phyloP scores from a whole-genome alignment of 2,888 invertebrate genomes.

The Lamellibrachia columna region DNA sequence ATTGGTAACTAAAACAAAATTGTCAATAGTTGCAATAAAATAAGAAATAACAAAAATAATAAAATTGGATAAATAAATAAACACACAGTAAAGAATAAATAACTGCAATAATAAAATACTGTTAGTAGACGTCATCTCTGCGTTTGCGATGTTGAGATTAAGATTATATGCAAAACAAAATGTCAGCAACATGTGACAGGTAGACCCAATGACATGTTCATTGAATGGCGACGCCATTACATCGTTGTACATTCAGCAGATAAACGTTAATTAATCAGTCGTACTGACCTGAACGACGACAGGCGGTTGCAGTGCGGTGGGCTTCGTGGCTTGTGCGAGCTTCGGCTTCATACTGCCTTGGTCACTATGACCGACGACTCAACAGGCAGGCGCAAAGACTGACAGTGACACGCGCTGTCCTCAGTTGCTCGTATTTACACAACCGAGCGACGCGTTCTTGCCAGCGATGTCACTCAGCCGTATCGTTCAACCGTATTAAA shows the following conservation, averaged over 20 bases:
- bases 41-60: no score
- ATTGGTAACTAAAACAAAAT: no score
- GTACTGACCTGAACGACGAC: not conserved
- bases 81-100: no score
- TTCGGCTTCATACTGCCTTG: not conserved
- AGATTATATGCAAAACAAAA: no score
- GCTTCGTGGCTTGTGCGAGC: not conserved
- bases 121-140: no score
- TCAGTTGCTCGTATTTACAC: not conserved
- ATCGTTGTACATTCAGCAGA: not conserved
- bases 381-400: not conserved
- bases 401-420: not conserved
- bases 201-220: no score
- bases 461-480: not conserved
- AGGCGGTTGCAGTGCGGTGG: not conserved
- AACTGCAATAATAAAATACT: no score
- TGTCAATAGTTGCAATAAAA: no score
- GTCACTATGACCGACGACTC: not conserved
- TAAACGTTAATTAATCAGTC: not conserved
- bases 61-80: no score
- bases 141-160: no score
- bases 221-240: not conserved
- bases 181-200: no score
- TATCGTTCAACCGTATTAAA: not conserved
- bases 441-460: not conserved